A percentile compares a stretch with the other conserved stretches of the same genome.
These are phyloP conservation scores for Nomada flava DNA, from an alignment of 2,888 invertebrate species.

Conservation along the genomic window DNA sequence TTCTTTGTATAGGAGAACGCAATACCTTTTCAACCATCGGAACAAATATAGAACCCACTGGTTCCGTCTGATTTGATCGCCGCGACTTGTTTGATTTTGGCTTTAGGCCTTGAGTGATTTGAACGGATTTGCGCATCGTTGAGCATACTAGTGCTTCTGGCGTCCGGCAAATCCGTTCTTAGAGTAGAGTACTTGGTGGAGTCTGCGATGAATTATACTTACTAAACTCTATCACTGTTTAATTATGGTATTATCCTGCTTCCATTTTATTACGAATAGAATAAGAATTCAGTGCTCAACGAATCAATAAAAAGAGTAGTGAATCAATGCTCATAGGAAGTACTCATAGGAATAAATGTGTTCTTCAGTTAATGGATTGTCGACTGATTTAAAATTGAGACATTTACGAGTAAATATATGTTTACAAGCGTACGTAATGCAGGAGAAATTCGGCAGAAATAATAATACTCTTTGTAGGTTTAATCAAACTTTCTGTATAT, in stretches of 20 bases:
- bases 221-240: background rate
- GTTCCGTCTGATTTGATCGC: slow-evolving; percentile 40
- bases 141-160: slow-evolving; percentile 33
- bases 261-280: background rate
- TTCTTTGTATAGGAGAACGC: slow-evolving; percentile 50
- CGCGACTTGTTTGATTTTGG: slow-evolving; percentile 69
- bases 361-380: background rate
- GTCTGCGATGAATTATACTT: background rate
- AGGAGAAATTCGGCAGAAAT: too few relatives aligned
- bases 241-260: background rate
- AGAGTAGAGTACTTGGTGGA: background rate
- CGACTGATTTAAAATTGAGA: background rate
- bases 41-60: slow-evolving; percentile 65
- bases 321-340: too few relatives aligned
- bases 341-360: too few relatives aligned
- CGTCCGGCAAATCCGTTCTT: slow-evolving; percentile 20
- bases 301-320: too few relatives aligned
- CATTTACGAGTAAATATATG: too few relatives aligned
- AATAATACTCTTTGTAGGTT: too few relatives aligned
- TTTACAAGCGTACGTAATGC: too few relatives aligned
- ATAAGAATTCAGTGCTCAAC: background rate
- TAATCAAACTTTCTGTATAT: too few relatives aligned
- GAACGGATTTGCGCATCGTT: slow-evolving; percentile 60
- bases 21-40: slow-evolving; percentile 67
- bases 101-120: slow-evolving; percentile 57